These are phyloP conservation scores for Heteromyza rotundicornis DNA, from an alignment of 2,888 invertebrate species.

Conservation along the genomic window DNA sequence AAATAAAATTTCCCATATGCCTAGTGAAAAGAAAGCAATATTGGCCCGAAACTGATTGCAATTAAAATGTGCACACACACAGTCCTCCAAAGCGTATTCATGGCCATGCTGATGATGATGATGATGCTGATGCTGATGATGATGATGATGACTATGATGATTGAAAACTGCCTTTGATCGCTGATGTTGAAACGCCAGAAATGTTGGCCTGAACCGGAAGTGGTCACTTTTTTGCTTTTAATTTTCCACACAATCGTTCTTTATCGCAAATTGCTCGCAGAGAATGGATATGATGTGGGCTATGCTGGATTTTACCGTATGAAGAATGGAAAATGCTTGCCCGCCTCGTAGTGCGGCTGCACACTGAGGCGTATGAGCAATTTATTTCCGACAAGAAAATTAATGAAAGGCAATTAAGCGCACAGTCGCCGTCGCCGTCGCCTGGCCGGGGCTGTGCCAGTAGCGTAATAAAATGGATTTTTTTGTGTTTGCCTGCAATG, in stretches of 20 bases:
- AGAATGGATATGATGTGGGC: too few species aligned
- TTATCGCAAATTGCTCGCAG: neutral
- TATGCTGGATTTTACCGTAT: too few species aligned
- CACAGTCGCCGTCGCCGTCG: too few species aligned
- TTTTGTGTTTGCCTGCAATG: too few species aligned
- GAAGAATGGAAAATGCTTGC: too few species aligned
- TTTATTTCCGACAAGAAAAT: constrained; percentile 34
- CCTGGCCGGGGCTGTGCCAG: neutral
- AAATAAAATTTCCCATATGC: neutral
- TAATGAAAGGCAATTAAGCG: constrained; percentile 56
- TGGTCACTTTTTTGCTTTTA: constrained; percentile 5
- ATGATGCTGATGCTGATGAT: too few species aligned
- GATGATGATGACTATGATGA: too few species aligned
- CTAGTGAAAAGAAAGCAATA: neutral
- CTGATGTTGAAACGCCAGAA: neutral
- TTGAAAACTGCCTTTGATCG: constrained; percentile 1
- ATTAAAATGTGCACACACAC: neutral
- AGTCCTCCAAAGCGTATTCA: neutral
- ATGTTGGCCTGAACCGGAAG: neutral
- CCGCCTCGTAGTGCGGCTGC: too few species aligned
- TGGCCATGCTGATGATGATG: too few species aligned
- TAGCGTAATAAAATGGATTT: neutral
- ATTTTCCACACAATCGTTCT: neutral
- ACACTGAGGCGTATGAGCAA: constrained; percentile 6
- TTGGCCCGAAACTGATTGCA: neutral